Percentiles rank a stretch among this genome's conserved stretches.
Conservation (phyloP, 2,113 vertebrate species). For the Canis aureus region DNA sequence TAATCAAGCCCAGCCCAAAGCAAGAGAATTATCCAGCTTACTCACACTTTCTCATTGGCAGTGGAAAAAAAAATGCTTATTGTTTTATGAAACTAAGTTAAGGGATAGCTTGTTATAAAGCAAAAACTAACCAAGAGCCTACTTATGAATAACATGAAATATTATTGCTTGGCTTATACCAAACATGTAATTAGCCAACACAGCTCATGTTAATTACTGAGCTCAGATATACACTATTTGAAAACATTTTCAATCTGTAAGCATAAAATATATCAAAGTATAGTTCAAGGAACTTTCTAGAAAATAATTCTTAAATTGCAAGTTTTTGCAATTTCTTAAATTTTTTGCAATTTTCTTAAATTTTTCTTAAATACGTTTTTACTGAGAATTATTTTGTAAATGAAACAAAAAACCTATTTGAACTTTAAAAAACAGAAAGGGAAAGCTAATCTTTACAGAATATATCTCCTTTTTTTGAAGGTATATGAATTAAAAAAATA, state of each 20-base stretch:
- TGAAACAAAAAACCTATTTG: background rate
- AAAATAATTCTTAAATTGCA: conserved; percentile 47
- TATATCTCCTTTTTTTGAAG: background rate
- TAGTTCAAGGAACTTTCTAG: background rate
- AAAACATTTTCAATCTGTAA: background rate
- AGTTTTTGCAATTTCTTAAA: background rate
- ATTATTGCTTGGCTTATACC: background rate
- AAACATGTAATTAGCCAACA: background rate
- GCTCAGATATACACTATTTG: background rate
- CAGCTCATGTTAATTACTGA: background rate
- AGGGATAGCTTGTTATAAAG: background rate
- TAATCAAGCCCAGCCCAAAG: background rate
- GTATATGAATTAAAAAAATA: background rate
- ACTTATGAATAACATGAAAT: background rate
- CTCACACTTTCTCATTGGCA: background rate
- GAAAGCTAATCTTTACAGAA: background rate
- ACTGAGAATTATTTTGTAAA: background rate
- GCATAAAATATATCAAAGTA: background rate
- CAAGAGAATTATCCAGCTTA: background rate
- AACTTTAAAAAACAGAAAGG: background rate
- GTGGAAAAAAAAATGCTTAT: background rate
- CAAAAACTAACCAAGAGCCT: background rate
- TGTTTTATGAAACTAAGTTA: background rate
- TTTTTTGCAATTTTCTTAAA: no score
- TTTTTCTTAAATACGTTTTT: background rate